A percentile compares a stretch with the other conserved stretches of the same genome.
Evolutionary conservation across 2,113 vertebrate species (phyloP).

Genomic region (Sylvietta virens): DNA sequence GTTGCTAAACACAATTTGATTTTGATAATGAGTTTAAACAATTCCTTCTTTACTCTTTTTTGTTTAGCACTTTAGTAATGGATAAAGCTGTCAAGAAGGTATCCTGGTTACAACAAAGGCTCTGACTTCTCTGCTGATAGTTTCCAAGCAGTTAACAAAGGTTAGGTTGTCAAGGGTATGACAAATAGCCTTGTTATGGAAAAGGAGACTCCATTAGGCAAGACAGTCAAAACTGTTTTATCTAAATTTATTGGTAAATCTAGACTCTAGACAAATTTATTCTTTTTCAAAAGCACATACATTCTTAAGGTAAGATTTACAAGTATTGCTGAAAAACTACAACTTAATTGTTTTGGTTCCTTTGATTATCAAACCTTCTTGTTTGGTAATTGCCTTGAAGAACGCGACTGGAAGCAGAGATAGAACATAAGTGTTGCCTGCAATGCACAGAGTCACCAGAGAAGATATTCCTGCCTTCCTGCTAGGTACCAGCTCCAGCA

Average conservation of each 20-base stretch:
- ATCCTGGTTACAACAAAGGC: conserved; percentile 54
- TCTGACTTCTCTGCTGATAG: conserved; percentile 56
- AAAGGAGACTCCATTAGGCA: conserved; percentile 67
- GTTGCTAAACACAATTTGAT: conserved; percentile 37
- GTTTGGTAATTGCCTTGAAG: background rate
- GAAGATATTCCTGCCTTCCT: background rate
- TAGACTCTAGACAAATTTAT: background rate
- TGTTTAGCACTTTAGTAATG: conserved; percentile 54
- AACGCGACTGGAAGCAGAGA: fast-evolving
- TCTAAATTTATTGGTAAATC: conserved; percentile 51
- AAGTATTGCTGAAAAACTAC: background rate
- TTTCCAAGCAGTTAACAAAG: conserved; percentile 71
- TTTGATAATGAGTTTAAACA: conserved; percentile 62
- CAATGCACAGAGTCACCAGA: background rate
- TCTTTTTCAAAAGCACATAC: background rate
- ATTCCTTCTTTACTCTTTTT: conserved; percentile 23
- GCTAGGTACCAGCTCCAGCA: background rate
- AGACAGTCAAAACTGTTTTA: conserved; percentile 43
- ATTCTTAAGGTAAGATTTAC: background rate
- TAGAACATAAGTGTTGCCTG: background rate
- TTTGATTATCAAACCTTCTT: background rate
- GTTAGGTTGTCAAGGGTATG: conserved; percentile 61
- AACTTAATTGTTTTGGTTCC: background rate
- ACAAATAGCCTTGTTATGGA: conserved; percentile 72
- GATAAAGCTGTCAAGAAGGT: conserved; percentile 62